Evolutionary conservation across 2,888 invertebrate species (phyloP).

Genomic region (Caenorhabditis sinica): DNA sequence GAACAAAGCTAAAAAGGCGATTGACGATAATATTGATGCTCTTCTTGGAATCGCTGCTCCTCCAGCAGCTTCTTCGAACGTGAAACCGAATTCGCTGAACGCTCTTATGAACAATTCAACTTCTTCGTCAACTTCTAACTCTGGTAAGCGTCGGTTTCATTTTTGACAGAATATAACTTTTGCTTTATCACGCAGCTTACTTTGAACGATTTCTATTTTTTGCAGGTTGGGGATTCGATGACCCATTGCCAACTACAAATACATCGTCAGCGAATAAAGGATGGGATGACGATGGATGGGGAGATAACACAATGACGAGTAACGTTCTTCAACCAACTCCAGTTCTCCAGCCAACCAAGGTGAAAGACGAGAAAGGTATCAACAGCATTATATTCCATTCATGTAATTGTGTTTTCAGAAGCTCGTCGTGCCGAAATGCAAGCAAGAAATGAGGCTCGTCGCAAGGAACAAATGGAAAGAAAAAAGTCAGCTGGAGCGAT

Average conservation of each 20-base stretch:
- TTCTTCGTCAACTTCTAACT: slow-evolving; percentile 12
- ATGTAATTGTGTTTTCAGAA: slow-evolving; percentile 51
- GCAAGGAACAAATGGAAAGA: slow-evolving; percentile 73
- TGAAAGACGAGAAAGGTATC: slow-evolving; percentile 61
- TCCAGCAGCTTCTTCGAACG: slow-evolving; percentile 17
- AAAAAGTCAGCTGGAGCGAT: slow-evolving; percentile 74
- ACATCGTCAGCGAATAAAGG: slow-evolving; percentile 44
- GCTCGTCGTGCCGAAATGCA: slow-evolving; percentile 72
- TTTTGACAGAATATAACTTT: too few relatives aligned
- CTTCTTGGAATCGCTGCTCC: slow-evolving; percentile 62
- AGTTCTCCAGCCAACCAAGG: slow-evolving; percentile 54
- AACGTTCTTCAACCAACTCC: slow-evolving; percentile 56
- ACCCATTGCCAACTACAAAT: slow-evolving; percentile 39
- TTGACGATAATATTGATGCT: slow-evolving; percentile 67
- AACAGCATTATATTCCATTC: background rate
- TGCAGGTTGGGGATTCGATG: slow-evolving; percentile 66
- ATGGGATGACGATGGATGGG: slow-evolving; percentile 69
- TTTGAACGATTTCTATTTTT: background rate
- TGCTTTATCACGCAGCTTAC: background rate
- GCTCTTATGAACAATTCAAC: slow-evolving; percentile 48
- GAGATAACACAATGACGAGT: slow-evolving; percentile 35
- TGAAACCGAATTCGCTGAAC: slow-evolving; percentile 48
- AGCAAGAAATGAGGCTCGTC: slow-evolving; percentile 75
- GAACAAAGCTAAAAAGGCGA: slow-evolving; percentile 58
- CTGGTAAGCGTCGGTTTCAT: background rate